Percentiles rank a stretch among this genome's conserved stretches.
Evolutionary conservation across 2,888 invertebrate species (phyloP).

Genomic region (Diabrotica balteata): DNA sequence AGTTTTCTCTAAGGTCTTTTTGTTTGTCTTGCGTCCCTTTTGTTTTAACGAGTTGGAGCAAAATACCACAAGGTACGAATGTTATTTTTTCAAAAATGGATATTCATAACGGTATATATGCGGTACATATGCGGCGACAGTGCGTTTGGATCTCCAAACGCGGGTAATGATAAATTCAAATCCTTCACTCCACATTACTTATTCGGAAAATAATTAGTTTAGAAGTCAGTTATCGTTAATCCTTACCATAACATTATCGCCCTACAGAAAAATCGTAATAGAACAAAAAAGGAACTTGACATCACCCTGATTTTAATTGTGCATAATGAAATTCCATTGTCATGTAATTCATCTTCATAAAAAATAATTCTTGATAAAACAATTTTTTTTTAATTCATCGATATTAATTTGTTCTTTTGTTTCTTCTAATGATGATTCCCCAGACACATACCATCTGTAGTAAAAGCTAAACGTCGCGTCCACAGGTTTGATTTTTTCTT

Average conservation of each 20-base stretch:
- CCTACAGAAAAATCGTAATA: constrained; percentile 89
- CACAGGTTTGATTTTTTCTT: constrained; percentile 84
- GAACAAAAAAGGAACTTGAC: constrained; percentile 90
- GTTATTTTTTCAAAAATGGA: constrained; percentile 59
- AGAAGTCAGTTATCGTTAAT: constrained; percentile 85
- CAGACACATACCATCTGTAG: constrained; percentile 82
- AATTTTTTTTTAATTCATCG: constrained; percentile 85
- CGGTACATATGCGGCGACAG: constrained; percentile 71
- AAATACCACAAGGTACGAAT: too few species aligned
- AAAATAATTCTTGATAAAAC: constrained; percentile 90
- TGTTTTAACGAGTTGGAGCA: too few species aligned
- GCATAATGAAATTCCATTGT: constrained; percentile 91
- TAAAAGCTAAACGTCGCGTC: constrained; percentile 98
- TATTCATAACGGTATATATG: constrained; percentile 66
- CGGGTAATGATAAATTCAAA: constrained; percentile 68
- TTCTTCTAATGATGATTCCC: constrained; percentile 66
- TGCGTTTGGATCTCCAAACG: constrained; percentile 73
- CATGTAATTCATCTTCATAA: constrained; percentile 99
- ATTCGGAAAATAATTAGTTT: constrained; percentile 76
- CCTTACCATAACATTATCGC: constrained; percentile 89
- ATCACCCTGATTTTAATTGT: constrained; percentile 97
- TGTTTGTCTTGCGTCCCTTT: too few species aligned
- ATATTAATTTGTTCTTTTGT: constrained; percentile 84
- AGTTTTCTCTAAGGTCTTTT: too few species aligned
- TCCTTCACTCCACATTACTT: constrained; percentile 78